Base-by-base conservation (phyloP, 1,140 invertebrate species). In the Eumeta japonica region DNA sequence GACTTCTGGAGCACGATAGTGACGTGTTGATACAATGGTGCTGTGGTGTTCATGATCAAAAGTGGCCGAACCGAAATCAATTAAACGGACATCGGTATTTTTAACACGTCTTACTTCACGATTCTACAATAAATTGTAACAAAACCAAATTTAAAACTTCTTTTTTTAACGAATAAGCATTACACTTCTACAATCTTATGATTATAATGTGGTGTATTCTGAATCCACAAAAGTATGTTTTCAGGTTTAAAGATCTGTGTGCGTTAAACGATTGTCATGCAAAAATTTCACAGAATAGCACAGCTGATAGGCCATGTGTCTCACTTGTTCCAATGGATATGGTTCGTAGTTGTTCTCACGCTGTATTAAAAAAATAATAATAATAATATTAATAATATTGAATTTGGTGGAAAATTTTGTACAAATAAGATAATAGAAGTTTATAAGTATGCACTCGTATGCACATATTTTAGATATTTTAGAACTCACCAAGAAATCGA, bases 31-130 rank as follows among this genome's bases (percentile, higher is more conserved):
- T 14, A 99, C 96, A 66, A 99, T 98, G 35, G 96, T 98, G 60
- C 92, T 96, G 76, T 99, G 97, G 79, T 99, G 96, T 67, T 99
- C 97, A 75, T 98, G 89, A 78, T 99, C 96, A 74, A 99, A 99
- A 11, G 97, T 99, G n/a, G 97, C 97, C 67, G 95, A 98, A 39
- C 97, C 97, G 76, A 99, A 98, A 79, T 99, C 97, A 58, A 99
- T 99, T 18, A 99, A 82, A 48, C 89, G 83, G 35, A 99, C 95
- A 60, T 97, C 90, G 38, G 94, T 94, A 50, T 86, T 86, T 72
- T 94, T 94, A 14, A 98, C 88, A 35, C 85, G 81, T 53, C 86
- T 80, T 27, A 92, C 79, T 49, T 95, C 90, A 60, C 88, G 83
- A 72, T 88, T 89, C 90, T 95, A 75, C 10, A 80, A 81, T 49